These are phyloP conservation scores for Trichomalopsis sarcophagae DNA, from an alignment of 1,140 invertebrate genomes.

Conservation along the genomic window DNA sequence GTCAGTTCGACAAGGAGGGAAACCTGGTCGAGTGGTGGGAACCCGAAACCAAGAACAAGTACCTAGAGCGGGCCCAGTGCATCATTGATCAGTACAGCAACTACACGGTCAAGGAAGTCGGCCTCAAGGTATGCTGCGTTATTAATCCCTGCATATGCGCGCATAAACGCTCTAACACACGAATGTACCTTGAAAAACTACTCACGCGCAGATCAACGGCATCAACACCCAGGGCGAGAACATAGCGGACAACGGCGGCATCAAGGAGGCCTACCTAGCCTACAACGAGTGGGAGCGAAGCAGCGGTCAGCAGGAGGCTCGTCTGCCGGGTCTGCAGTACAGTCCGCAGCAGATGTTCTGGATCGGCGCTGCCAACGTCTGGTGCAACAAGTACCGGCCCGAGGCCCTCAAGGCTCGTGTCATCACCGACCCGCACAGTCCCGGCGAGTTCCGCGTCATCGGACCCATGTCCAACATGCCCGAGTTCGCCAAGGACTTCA, in stretches of 20 bases:
- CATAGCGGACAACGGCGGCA: constrained; percentile 80
- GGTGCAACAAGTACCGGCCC: constrained; percentile 74
- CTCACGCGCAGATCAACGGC: constrained; percentile 75
- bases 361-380: constrained; percentile 71
- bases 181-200: not conserved
- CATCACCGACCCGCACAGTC: constrained; percentile 84
- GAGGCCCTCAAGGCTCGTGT: constrained; percentile 75
- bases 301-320: constrained; percentile 64
- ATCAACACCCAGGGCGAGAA: constrained; percentile 80
- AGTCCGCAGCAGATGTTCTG: constrained; percentile 80
- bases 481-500: constrained; percentile 80
- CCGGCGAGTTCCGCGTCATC: constrained; percentile 82
- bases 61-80: constrained; percentile 76
- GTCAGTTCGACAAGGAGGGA: constrained; percentile 54
- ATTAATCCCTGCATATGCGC: not conserved
- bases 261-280: constrained; percentile 78
- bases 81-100: constrained; percentile 84
- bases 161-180: no score
- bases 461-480: constrained; percentile 80
- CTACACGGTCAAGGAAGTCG: constrained; percentile 77
- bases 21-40: constrained; percentile 75
- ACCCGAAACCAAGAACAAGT: constrained; percentile 45
- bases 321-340: constrained; percentile 76
- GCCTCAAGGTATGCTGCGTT: constrained; percentile 74
- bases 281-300: constrained; percentile 71